Evolutionary conservation across 2,797 vertebrate genomes (phyloP).

Genomic region (Pteronotus mesoamericanus): DNA sequence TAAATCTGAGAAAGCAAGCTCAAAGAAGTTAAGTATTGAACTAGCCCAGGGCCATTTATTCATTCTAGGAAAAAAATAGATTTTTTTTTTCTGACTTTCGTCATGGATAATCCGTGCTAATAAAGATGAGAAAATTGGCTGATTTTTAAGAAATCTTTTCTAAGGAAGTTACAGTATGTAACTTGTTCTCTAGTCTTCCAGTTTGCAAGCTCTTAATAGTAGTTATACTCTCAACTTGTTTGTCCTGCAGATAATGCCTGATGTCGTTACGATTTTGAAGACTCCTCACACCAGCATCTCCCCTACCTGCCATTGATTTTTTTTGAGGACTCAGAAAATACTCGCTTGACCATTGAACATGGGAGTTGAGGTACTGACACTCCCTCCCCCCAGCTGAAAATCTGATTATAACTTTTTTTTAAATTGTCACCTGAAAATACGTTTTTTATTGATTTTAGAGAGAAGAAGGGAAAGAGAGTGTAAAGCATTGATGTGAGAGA

Average conservation of each 20-base stretch:
- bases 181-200: background rate
- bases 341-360: background rate
- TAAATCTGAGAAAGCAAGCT: background rate
- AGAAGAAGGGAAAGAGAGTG: too few species aligned
- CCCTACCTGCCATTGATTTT: background rate
- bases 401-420: too few species aligned
- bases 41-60: background rate
- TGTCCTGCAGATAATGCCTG: background rate
- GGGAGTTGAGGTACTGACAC: background rate
- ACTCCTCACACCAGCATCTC: background rate
- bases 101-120: background rate
- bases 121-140: constrained; percentile 26
- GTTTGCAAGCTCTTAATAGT: background rate
- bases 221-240: background rate
- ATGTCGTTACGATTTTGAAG: background rate
- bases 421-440: background rate
- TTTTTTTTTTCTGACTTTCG: constrained; percentile 26
- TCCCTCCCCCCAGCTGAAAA: background rate
- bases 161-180: background rate
- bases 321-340: constrained; percentile 9
- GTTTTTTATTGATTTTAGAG: background rate
- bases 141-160: background rate
- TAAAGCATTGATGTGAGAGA: background rate
- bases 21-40: background rate
- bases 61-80: background rate